Percentiles rank a stretch among this genome's conserved stretches.
phyloP scores from a whole-genome alignment of 1,140 invertebrate genomes.

The Akabosia matsudoensis region DNA sequence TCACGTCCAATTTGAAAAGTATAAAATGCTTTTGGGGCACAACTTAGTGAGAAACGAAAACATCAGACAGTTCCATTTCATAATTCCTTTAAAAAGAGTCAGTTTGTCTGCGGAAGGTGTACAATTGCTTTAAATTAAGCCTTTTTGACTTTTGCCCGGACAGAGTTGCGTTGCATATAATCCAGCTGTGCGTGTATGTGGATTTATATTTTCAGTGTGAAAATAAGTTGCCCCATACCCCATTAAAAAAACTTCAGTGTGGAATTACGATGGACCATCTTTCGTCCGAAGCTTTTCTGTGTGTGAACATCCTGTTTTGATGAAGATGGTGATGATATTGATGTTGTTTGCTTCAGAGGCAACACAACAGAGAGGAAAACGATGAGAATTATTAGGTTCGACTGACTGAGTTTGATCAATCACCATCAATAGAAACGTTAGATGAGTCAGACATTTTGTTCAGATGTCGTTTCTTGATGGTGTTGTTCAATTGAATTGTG shows the following conservation, averaged over 20 bases:
- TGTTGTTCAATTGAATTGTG: no score
- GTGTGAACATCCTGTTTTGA: slow-evolving; percentile 1
- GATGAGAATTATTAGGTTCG: neutral
- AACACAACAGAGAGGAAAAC: neutral
- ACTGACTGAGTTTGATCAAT: neutral
- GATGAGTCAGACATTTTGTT: neutral
- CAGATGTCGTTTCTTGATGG: no score
- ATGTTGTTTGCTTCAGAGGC: neutral
- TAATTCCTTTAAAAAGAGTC: neutral
- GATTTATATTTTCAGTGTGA: no score
- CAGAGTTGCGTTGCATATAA: no score
- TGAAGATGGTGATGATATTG: no score
- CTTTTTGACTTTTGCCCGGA: neutral
- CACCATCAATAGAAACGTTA: neutral
- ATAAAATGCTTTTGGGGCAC: no score
- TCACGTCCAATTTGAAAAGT: no score
- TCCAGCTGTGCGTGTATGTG: no score
- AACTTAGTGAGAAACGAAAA: neutral
- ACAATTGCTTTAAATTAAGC: slow-evolving; percentile 17
- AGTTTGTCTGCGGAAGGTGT: slow-evolving; percentile 24
- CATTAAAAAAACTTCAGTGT: no score
- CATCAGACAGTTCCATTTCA: neutral
- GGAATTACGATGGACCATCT: no score
- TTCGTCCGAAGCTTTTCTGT: neutral
- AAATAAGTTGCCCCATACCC: no score